These are phyloP conservation scores for Corythornis leucogaster DNA, from an alignment of 2,797 vertebrate species.

Conservation along the genomic window DNA sequence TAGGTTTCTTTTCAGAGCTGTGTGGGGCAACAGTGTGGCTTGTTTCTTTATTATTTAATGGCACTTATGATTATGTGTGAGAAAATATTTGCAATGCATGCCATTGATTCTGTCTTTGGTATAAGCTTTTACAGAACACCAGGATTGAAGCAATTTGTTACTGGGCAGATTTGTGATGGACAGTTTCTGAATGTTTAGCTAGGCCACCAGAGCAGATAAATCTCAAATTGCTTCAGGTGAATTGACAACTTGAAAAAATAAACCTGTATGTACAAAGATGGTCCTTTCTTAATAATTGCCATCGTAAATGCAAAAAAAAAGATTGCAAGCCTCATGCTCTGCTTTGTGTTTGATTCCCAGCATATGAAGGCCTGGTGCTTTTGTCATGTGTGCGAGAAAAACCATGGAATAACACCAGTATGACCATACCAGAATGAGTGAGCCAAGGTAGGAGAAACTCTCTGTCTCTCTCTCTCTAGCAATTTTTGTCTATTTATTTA, in stretches of 20 bases:
- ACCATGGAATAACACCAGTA: not conserved
- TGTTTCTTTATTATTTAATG: not conserved
- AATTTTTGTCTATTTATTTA: not conserved
- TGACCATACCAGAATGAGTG: not conserved
- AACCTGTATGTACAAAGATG: not conserved
- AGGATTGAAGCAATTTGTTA: not conserved
- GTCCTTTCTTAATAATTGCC: not conserved
- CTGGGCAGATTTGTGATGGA: not conserved
- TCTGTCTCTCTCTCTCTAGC: not conserved
- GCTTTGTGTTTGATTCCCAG: not conserved
- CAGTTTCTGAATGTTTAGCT: not conserved
- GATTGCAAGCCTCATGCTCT: not conserved
- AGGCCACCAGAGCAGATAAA: not conserved
- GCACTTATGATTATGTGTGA: not conserved
- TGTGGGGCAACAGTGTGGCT: not conserved
- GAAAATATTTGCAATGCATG: not conserved
- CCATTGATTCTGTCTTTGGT: not conserved
- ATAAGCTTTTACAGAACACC: not conserved
- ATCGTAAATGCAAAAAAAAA: not conserved
- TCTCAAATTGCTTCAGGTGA: not conserved
- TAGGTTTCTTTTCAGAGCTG: not conserved
- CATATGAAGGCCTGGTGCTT: accelerated
- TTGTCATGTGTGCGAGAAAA: not conserved
- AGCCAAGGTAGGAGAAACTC: not conserved
- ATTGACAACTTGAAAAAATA: not conserved